Evolutionary conservation across 2,888 invertebrate genomes (phyloP).

Genomic region (Parnassius orleans): DNA sequence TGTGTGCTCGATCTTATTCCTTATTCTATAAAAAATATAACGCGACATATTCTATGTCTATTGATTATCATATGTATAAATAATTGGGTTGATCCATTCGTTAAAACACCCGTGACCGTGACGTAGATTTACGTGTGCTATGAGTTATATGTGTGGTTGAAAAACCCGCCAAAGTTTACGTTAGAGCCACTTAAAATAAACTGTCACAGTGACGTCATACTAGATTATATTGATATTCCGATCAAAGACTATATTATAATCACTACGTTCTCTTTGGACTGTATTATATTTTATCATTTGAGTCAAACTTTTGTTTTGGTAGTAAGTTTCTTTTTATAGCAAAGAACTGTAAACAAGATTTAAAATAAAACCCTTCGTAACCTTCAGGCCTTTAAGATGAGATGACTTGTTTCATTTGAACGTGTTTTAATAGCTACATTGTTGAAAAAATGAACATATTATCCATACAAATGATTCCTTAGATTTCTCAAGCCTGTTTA

Average conservation of each 20-base stretch:
- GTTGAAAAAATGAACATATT: no score
- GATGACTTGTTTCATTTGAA: no score
- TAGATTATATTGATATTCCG: slow-evolving; percentile 8
- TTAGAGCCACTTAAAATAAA: slow-evolving; percentile 14
- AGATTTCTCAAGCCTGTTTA: no score
- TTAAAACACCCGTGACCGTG: slow-evolving; percentile 6
- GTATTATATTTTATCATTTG: not conserved
- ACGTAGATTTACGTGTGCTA: slow-evolving; percentile 16
- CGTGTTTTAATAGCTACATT: no score
- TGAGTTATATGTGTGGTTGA: slow-evolving; percentile 12
- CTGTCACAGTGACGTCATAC: slow-evolving; percentile 14
- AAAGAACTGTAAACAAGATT: not conserved
- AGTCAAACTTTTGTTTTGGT: not conserved
- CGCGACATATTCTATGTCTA: no score
- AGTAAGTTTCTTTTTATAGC: no score
- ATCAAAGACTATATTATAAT: slow-evolving; percentile 5
- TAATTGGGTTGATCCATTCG: slow-evolving; percentile 9
- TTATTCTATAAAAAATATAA: no score
- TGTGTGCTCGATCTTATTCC: no score
- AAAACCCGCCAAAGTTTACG: slow-evolving; percentile 18
- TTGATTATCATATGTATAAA: not conserved
- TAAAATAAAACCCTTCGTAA: not conserved
- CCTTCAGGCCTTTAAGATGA: no score
- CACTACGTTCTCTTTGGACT: not conserved
- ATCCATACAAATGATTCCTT: no score